A percentile compares a stretch with the other conserved stretches of the same genome.
These are phyloP conservation scores for Esperia sulphurella DNA, from an alignment of 2,888 invertebrate species.

Conservation along the genomic window DNA sequence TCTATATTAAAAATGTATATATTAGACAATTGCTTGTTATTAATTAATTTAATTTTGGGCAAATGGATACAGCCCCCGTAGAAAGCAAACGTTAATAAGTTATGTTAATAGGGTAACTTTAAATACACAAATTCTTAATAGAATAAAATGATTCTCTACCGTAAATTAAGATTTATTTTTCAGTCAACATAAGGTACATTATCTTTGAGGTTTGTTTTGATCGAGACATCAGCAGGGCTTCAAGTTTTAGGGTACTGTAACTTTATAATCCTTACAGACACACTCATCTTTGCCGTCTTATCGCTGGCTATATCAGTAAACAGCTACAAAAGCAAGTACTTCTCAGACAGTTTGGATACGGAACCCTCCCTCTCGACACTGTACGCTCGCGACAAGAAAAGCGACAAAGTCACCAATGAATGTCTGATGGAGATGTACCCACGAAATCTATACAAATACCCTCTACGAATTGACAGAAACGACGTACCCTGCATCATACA, in stretches of 20 bases:
- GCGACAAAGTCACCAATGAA: slow-evolving; percentile 56
- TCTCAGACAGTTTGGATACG: slow-evolving; percentile 56
- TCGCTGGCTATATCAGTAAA: slow-evolving; percentile 37
- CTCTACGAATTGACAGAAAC: slow-evolving; percentile 57
- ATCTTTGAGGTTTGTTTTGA: no score
- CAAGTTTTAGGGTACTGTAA: background rate
- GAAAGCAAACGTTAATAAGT: no score
- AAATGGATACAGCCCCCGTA: no score
- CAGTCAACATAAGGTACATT: no score
- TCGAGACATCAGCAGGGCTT: no score
- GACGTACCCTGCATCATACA: slow-evolving; percentile 70
- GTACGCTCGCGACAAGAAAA: slow-evolving; percentile 61
- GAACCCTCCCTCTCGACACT: slow-evolving; percentile 62
- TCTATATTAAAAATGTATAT: no score
- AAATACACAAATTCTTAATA: no score
- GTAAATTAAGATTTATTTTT: no score
- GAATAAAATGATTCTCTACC: no score
- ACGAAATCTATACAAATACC: slow-evolving; percentile 61
- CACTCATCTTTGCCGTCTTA: slow-evolving; percentile 33
- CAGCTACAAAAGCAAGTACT: slow-evolving; percentile 47
- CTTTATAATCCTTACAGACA: slow-evolving; percentile 46
- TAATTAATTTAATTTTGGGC: no score
- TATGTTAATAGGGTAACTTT: no score
- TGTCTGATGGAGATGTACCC: slow-evolving; percentile 70
- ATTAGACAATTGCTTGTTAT: no score